These are phyloP conservation scores for Falco peregrinus DNA, from an alignment of 2,797 vertebrate genomes.

Conservation along the genomic window DNA sequence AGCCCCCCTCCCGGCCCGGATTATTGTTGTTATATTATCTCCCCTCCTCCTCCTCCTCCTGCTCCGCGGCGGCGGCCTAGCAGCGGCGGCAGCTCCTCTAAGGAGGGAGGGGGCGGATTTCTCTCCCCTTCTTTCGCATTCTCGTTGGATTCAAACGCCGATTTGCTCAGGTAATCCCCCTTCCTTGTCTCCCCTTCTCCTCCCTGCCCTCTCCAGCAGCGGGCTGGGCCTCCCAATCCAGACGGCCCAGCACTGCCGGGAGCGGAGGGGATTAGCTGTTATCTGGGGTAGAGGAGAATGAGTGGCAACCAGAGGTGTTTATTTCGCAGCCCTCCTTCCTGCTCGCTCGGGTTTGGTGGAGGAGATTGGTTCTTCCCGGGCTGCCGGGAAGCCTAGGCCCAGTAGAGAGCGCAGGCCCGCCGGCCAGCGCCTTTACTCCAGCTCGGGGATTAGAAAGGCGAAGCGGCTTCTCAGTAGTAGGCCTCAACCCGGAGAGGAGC, in stretches of 20 bases:
- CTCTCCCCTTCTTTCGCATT: constrained; percentile 32
- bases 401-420: constrained; percentile 86
- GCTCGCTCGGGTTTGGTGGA: constrained; percentile 5
- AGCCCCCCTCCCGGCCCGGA: constrained; percentile 79
- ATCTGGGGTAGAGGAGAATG: constrained; percentile 24
- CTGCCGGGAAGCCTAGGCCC: constrained; percentile 82
- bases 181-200: constrained; percentile 44
- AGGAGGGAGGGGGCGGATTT: constrained; percentile 21
- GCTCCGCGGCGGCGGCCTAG: constrained; percentile 63
- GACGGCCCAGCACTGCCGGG: constrained; percentile 63
- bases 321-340: neutral
- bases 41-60: constrained; percentile 32
- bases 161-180: constrained; percentile 77
- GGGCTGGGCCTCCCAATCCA: constrained; percentile 22
- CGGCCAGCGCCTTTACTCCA: constrained; percentile 87
- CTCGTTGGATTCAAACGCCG: constrained; percentile 70
- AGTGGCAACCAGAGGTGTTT: constrained; percentile 41
- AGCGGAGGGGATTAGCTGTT: constrained; percentile 65
- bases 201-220: neutral
- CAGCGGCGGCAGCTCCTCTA: constrained; percentile 46
- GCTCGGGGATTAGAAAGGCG: constrained; percentile 84
- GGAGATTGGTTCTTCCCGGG: constrained; percentile 57
- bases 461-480: constrained; percentile 71
- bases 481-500: constrained; percentile 69
- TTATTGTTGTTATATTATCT: constrained; percentile 80